Percentiles rank a stretch among this genome's conserved stretches.
Evolutionary conservation across 2,797 vertebrate genomes (phyloP).

Genomic region (Carcharodon carcharias): DNA sequence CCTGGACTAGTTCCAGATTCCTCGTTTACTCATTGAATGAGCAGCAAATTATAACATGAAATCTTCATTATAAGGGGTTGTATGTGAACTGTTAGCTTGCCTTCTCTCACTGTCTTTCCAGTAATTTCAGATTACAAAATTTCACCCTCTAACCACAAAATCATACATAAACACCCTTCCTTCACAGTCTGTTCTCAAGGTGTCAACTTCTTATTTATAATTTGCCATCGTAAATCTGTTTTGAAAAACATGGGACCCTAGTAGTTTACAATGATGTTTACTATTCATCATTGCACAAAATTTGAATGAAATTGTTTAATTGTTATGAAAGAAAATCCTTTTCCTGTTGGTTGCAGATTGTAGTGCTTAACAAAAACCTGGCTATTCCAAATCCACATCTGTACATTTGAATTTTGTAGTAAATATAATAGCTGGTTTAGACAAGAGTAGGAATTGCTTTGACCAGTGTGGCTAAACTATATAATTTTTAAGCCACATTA

Average conservation of each 20-base stretch:
- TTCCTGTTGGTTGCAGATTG: not conserved
- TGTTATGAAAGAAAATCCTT: not conserved
- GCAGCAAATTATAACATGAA: too few species aligned
- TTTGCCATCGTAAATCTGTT: not conserved
- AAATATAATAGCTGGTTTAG: not conserved
- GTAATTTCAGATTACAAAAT: not conserved
- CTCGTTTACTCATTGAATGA: too few species aligned
- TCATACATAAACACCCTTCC: not conserved
- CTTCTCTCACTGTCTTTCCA: not conserved
- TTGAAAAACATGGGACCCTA: not conserved
- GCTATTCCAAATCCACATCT: not conserved
- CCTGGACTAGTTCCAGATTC: too few species aligned
- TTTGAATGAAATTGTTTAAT: not conserved
- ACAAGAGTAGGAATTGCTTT: constrained; percentile 5
- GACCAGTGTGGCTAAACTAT: not conserved
- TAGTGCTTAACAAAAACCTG: not conserved
- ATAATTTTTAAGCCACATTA: not conserved
- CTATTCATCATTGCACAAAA: not conserved
- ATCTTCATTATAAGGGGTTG: not conserved
- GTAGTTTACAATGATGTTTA: not conserved
- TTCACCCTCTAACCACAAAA: not conserved
- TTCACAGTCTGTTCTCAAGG: not conserved
- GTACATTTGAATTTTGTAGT: not conserved
- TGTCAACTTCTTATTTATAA: not conserved
- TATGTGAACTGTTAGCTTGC: not conserved